Evolutionary conservation across 2,113 vertebrate genomes (phyloP).

Genomic region (Cettia cetti): DNA sequence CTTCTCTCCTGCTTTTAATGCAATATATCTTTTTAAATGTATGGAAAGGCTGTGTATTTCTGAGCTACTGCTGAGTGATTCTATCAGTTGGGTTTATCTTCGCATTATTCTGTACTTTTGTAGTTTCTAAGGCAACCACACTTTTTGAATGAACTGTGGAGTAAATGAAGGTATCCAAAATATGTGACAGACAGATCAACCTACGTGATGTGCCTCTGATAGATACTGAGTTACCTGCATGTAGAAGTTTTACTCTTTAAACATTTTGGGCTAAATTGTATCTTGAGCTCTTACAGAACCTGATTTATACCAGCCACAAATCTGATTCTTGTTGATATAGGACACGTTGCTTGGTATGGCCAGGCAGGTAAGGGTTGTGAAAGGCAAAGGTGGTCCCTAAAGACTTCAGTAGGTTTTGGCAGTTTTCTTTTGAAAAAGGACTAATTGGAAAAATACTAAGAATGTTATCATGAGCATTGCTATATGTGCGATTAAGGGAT

Average conservation of each 20-base stretch:
- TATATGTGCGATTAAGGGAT: background rate
- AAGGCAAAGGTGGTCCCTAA: background rate
- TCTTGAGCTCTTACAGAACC: background rate
- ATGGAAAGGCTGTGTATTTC: background rate
- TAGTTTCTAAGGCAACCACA: conserved; percentile 56
- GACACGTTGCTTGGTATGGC: background rate
- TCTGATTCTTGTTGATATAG: background rate
- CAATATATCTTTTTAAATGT: background rate
- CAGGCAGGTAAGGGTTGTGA: background rate
- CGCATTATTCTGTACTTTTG: conserved; percentile 24
- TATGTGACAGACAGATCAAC: background rate
- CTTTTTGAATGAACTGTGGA: conserved; percentile 41
- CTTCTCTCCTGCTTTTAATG: background rate
- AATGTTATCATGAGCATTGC: background rate
- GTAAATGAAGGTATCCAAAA: conserved; percentile 48
- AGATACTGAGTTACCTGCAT: background rate
- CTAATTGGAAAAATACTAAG: background rate
- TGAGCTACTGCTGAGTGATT: conserved; percentile 18
- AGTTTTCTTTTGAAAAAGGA: background rate
- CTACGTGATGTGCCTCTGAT: background rate
- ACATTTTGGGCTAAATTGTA: background rate
- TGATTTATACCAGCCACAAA: background rate
- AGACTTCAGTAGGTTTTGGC: background rate
- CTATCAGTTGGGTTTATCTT: conserved; percentile 13
- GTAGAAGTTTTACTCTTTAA: background rate